Evolutionary conservation across 2,113 vertebrate species (phyloP).

Genomic region (Ophthalmolycus amberensis): DNA sequence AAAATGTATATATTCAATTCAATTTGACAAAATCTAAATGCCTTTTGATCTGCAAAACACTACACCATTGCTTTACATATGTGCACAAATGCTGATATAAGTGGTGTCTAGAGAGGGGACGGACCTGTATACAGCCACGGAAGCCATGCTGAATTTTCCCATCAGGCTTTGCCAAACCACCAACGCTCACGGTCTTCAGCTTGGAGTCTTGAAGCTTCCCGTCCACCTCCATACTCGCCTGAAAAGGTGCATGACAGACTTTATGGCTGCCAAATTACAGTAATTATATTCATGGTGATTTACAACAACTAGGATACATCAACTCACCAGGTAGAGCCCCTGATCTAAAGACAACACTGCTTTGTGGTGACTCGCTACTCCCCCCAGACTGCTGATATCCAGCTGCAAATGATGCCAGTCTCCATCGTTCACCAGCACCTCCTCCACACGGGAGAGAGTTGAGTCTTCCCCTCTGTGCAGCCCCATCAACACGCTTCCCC

Average conservation of each 20-base stretch:
- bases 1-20: neutral
- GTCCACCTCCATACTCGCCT: conserved; percentile 85
- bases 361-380: conserved; percentile 68
- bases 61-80: neutral
- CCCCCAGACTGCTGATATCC: conserved; percentile 81
- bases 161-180: conserved; percentile 80
- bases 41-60: neutral
- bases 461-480: conserved; percentile 86
- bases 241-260: conserved; percentile 14
- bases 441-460: conserved; percentile 84
- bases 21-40: neutral
- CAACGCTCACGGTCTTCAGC: conserved; percentile 86
- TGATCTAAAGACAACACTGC: conserved; percentile 89
- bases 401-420: conserved; percentile 91
- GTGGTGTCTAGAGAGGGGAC: neutral
- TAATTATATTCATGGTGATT: neutral
- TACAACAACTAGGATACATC: neutral
- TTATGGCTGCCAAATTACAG: neutral
- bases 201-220: conserved; percentile 85
- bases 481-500: conserved; percentile 85
- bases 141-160: conserved; percentile 87
- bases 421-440: conserved; percentile 88
- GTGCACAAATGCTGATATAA: neutral
- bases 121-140: conserved; percentile 92
- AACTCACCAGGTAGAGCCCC: conserved; percentile 87